Base-by-base conservation (phyloP, 2,888 invertebrate genomes). In the Troglohyphantes excavatus region DNA sequence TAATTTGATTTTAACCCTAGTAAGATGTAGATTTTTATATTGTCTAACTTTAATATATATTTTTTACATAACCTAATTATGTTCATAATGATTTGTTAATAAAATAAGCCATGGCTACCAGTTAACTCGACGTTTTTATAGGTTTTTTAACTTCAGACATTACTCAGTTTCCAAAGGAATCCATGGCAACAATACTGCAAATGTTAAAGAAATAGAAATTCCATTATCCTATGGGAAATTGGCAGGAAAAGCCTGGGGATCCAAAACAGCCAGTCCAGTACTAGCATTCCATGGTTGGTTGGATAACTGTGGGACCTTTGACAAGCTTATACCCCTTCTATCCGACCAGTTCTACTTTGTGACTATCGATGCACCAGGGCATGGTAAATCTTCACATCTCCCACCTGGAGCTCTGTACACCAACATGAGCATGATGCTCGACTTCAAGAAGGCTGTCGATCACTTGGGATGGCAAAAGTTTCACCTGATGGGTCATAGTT, bases 181-280 rank as follows among this genome's bases (percentile, higher is more conserved):
- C 9, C 46, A 17, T 46, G 46, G 46, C 2, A 46, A 17, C 46
- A 21, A 23, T 72, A 13, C 72, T 46, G 11, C 46, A 9, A 17
- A 59, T 59, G 89, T 70, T 13, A 90, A 83, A 78, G 91, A 91
- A 46, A 23, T 91, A 27, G 11, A 70, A 33, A 91, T 91, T 17
- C 91, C 91, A 13, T 46, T 84, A 2, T 85, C 91, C 26, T 89
- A 65, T 76, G 92, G 92, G 7, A 72, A 90, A 13, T 53, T 91
- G 6, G 91, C 91, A 5, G 91, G 91, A 5, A 96, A 96, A 93
- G 94, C 96, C 94, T 96, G 96, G 95, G 96, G 96, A 9, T 94
- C 95, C 1, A 94, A 94, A 91, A 94, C 95, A 90, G 94, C 94
- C n/a, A 94, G 95, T 67, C 96, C 96, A 0, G 94, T 96, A 86